These are phyloP conservation scores for Furcula furcula DNA, from an alignment of 2,888 invertebrate genomes.

Conservation along the genomic window DNA sequence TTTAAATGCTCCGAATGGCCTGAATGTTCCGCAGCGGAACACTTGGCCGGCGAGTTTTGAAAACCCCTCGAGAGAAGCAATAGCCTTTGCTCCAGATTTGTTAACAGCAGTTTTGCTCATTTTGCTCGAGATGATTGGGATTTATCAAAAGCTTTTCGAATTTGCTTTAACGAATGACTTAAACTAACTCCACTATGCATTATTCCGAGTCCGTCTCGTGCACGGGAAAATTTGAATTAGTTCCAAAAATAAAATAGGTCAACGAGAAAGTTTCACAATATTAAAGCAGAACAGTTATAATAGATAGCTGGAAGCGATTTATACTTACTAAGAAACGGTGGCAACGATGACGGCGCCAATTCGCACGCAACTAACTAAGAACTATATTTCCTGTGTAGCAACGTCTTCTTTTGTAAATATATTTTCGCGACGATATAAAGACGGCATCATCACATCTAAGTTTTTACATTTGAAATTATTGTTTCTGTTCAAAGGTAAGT, in stretches of 20 bases:
- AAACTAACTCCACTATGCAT: slow-evolving; percentile 11
- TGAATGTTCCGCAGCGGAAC: slow-evolving; percentile 30
- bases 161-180: slow-evolving; percentile 18
- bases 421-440: slow-evolving; percentile 8
- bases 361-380: slow-evolving; percentile 38
- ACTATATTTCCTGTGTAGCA: slow-evolving; percentile 28
- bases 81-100: slow-evolving; percentile 54
- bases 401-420: slow-evolving; percentile 13
- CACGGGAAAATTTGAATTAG: slow-evolving; percentile 9
- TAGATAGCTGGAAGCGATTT: slow-evolving; percentile 39
- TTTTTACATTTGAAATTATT: slow-evolving; percentile 10
- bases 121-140: slow-evolving; percentile 39
- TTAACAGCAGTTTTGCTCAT: slow-evolving; percentile 53
- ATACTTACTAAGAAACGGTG: slow-evolving; percentile 37
- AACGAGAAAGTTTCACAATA: slow-evolving; percentile 34
- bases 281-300: slow-evolving; percentile 27
- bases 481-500: slow-evolving; percentile 6
- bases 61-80: slow-evolving; percentile 54
- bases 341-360: slow-evolving; percentile 36
- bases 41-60: slow-evolving; percentile 49
- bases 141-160: slow-evolving; percentile 39
- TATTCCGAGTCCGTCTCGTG: slow-evolving; percentile 3
- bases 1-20: slow-evolving; percentile 53
- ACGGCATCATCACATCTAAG: slow-evolving; percentile 6
- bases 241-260: slow-evolving; percentile 21